Conservation (phyloP, 2,888 invertebrate species). For the Shargacucullia verbasci region DNA sequence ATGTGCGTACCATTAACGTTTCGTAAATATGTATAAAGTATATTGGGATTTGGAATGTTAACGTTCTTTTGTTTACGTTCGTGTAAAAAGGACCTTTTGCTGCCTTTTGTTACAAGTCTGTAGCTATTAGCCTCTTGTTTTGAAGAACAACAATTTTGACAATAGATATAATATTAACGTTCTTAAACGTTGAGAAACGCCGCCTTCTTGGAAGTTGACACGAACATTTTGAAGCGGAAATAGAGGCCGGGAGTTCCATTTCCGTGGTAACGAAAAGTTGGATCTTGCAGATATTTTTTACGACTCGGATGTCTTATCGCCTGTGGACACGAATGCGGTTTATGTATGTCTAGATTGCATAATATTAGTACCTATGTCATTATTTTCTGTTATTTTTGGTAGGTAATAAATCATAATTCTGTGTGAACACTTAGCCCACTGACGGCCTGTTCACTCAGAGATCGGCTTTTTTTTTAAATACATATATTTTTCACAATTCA, state of each 20-base stretch:
- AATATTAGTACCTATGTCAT: no score
- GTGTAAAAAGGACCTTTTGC: no score
- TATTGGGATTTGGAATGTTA: slow-evolving; percentile 19
- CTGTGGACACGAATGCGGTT: slow-evolving; percentile 11
- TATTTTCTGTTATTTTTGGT: no score
- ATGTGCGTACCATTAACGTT: slow-evolving; percentile 10
- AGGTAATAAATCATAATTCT: no score
- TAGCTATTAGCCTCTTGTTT: no score
- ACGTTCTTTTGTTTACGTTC: no score
- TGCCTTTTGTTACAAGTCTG: no score
- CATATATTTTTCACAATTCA: slow-evolving; percentile 8
- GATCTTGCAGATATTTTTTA: slow-evolving; percentile 30
- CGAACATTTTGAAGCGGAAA: slow-evolving; percentile 47
- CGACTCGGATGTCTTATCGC: slow-evolving; percentile 11
- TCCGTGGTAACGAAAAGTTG: slow-evolving; percentile 43
- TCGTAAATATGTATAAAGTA: slow-evolving; percentile 25
- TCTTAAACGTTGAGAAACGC: slow-evolving; percentile 6
- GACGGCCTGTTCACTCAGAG: no score
- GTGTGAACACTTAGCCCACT: no score
- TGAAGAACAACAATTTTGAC: no score
- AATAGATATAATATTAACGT: slow-evolving; percentile 33
- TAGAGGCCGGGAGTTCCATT: slow-evolving; percentile 47
- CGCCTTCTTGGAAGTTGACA: slow-evolving; percentile 36
- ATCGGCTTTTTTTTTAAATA: slow-evolving; percentile 6
- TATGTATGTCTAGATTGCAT: no score